Conservation (phyloP, 2,113 vertebrate genomes). For the Rhagologus leucostigma region DNA sequence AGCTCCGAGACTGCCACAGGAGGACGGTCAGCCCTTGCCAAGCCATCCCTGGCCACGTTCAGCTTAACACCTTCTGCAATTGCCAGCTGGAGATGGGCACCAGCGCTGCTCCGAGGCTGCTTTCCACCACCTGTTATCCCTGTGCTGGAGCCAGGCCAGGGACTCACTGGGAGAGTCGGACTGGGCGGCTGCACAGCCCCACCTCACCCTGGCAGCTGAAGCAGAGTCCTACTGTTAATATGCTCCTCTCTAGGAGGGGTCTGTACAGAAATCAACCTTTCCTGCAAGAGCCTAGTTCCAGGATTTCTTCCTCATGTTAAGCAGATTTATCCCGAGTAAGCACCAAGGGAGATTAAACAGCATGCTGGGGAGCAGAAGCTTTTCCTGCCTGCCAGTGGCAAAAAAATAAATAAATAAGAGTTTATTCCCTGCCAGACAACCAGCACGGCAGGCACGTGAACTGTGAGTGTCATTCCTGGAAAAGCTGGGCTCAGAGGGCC, state of each 20-base stretch:
- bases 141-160: not conserved
- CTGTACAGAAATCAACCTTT: not conserved
- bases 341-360: constrained; percentile 34
- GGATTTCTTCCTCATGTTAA: constrained; percentile 29
- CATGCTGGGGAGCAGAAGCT: not conserved
- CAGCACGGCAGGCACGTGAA: not conserved
- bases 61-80: not conserved
- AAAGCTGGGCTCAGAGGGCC: not conserved
- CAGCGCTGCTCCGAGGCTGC: rapidly evolving
- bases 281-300: constrained; percentile 9
- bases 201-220: not conserved
- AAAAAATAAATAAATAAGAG: not conserved
- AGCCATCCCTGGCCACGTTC: not conserved
- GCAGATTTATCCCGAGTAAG: constrained; percentile 52
- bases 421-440: not conserved
- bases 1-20: not conserved
- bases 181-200: not conserved
- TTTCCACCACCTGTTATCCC: not conserved
- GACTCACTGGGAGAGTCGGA: not conserved
- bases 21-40: not conserved
- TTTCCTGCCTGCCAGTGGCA: not conserved
- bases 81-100: not conserved
- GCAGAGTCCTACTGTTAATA: not conserved
- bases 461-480: not conserved
- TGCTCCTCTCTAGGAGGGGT: not conserved